Evolutionary conservation across 2,113 vertebrate genomes (phyloP), one percentile per base, ranked within the genome.

Genomic region (Glaucomys volans): DNA sequence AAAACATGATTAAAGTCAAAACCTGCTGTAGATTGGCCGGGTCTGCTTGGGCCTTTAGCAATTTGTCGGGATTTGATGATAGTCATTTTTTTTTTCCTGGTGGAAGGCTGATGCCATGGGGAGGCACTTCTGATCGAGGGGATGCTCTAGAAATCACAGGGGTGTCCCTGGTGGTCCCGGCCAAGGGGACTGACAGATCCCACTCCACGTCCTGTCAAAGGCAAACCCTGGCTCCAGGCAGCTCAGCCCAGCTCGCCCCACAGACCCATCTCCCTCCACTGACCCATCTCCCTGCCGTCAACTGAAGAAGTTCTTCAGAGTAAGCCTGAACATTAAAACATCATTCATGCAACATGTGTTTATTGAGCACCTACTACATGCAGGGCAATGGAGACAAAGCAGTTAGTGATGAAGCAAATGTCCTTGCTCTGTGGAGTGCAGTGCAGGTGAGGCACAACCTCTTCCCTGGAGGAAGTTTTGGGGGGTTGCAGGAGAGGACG

Each of bases 1-100:
- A 98, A 98, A 98, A 98, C 98, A 98, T 98, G 98, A 98, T 98
- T 98, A 98, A 98, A 98, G 97, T 98, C 98, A 97, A 98, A 98
- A 67, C 97, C 96, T 97, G n/a, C 93, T 80, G 97, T 98, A 98
- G 98, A 98, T 98, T 97, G 98, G 95, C 28, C 2, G 5, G 8
- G 92, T 98, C 98, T 98, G 97, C 97, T 98, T 96, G 84, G 80
- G 97, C 91, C 92, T 97, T 95, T 66, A 97, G 90, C 97, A 96
- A 98, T 98, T 98, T 98, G 98, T 98, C 92, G 92, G 97, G 93
- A 97, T 86, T 98, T 98, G 95, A 95, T 94, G 97, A 95, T 92
- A 97, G 97, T 93, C 86, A 98, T 98, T 98, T 84, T 94, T 97
- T 98, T 98, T 98, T 82, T 94, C 97, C 96, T 84, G 88, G 92